Percentiles rank a stretch among this genome's conserved stretches.
These are phyloP conservation scores for Cyrtorhinus lividipennis DNA, from an alignment of 1,140 invertebrate species.

Conservation along the genomic window DNA sequence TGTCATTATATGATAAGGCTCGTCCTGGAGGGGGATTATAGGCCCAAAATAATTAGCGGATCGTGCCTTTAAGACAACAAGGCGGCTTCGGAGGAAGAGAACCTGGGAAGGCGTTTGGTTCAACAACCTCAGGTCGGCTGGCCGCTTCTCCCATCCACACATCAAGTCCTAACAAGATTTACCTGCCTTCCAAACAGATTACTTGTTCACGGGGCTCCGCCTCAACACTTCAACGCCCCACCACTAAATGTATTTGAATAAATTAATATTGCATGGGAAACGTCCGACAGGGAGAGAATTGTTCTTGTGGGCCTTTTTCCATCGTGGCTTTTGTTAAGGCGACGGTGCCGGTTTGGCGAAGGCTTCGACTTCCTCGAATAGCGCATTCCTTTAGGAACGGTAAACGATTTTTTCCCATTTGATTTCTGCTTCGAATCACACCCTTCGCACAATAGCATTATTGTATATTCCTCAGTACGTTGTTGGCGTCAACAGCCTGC, in stretches of 20 bases:
- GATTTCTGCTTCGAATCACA: no score
- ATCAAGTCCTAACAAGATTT: slow-evolving; percentile 15
- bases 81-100: not conserved
- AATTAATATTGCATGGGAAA: slow-evolving; percentile 12
- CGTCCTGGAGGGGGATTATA: not conserved
- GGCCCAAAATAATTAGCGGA: slow-evolving; percentile 13
- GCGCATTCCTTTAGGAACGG: not conserved
- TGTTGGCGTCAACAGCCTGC: no score
- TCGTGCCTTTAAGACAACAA: slow-evolving; percentile 15
- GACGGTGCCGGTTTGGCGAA: not conserved
- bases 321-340: not conserved
- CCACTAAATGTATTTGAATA: slow-evolving; percentile 15
- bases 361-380: not conserved
- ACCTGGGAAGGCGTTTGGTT: slow-evolving; percentile 12
- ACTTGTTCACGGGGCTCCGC: slow-evolving; percentile 12
- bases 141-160: slow-evolving; percentile 1
- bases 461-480: no score
- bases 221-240: slow-evolving; percentile 12
- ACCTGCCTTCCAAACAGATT: slow-evolving; percentile 15
- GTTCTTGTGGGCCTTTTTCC: not conserved
- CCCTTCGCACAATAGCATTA: no score
- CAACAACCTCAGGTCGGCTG: not conserved
- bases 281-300: not conserved
- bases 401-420: no score
- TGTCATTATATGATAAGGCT: slow-evolving; percentile 4